These are phyloP conservation scores for Trissolcus basalis DNA, from an alignment of 1,140 invertebrate genomes.

Conservation along the genomic window DNA sequence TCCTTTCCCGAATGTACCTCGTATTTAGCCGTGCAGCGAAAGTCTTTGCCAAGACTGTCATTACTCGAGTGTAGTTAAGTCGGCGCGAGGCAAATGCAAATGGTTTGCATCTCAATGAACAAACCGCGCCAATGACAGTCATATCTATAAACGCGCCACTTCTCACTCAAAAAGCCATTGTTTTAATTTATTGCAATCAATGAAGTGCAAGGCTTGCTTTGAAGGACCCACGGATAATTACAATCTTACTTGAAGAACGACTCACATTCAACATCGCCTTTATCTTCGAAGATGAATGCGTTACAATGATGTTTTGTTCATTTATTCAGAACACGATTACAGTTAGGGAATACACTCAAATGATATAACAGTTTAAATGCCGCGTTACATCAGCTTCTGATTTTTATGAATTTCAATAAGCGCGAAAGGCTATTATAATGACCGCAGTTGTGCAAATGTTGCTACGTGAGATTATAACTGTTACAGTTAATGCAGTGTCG, in stretches of 20 bases:
- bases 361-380: neutral
- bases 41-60: constrained; percentile 40
- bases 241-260: too few species aligned
- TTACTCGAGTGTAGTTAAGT: constrained; percentile 50
- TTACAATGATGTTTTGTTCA: too few species aligned
- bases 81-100: constrained; percentile 40
- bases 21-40: constrained; percentile 7
- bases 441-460: neutral
- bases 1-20: constrained; percentile 6
- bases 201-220: neutral
- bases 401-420: neutral
- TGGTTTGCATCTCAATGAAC: constrained; percentile 37
- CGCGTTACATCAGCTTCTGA: neutral
- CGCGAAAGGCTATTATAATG: neutral
- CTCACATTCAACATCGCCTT: too few species aligned
- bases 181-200: constrained; percentile 22
- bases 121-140: constrained; percentile 34
- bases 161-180: constrained; percentile 28
- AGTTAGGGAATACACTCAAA: too few species aligned
- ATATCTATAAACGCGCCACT: constrained; percentile 33
- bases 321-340: too few species aligned
- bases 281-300: too few species aligned
- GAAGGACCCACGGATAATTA: too few species aligned
- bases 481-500: neutral
- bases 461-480: neutral